Conservation (phyloP, 2,888 invertebrate genomes). For the Leptinotarsa haldemani region DNA sequence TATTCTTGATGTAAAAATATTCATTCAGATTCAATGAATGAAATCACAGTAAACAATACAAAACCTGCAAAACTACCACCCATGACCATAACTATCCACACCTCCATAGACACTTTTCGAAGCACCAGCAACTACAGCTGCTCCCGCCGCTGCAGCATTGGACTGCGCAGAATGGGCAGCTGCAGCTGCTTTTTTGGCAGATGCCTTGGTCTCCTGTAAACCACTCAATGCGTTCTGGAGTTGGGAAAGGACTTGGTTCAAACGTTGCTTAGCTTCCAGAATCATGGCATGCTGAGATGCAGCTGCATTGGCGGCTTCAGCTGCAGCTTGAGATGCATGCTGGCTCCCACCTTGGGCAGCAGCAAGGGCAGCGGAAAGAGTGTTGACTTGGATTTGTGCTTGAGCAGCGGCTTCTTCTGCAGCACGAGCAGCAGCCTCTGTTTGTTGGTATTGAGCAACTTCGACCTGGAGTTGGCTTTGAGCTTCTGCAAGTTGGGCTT, state of each 20-base stretch:
- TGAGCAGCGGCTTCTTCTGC: constrained; percentile 78
- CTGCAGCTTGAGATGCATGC: constrained; percentile 45
- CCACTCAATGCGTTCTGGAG: constrained; percentile 75
- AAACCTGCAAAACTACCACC: neutral
- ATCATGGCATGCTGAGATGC: constrained; percentile 51
- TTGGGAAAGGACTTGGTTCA: constrained; percentile 75
- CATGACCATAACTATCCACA: constrained; percentile 25
- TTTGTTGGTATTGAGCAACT: constrained; percentile 76
- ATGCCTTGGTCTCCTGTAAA: constrained; percentile 77
- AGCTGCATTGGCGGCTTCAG: constrained; percentile 48
- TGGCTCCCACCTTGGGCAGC: constrained; percentile 52
- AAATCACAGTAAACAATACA: neutral
- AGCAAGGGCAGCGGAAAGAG: constrained; percentile 76
- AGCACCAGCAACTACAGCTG: constrained; percentile 48
- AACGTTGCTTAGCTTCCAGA: constrained; percentile 72
- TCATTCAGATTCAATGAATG: neutral
- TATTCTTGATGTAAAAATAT: constrained; percentile 9
- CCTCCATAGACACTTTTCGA: constrained; percentile 17
- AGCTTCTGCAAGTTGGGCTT: constrained; percentile 77
- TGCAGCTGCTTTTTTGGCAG: constrained; percentile 74
- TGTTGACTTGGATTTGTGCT: constrained; percentile 74
- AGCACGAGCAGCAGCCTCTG: constrained; percentile 75
- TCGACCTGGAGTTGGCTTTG: constrained; percentile 75
- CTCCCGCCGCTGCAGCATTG: constrained; percentile 73
- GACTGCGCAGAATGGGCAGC: constrained; percentile 78